Base-by-base conservation (phyloP, 1,140 invertebrate species). In the Lepeophtheirus salmonis region DNA sequence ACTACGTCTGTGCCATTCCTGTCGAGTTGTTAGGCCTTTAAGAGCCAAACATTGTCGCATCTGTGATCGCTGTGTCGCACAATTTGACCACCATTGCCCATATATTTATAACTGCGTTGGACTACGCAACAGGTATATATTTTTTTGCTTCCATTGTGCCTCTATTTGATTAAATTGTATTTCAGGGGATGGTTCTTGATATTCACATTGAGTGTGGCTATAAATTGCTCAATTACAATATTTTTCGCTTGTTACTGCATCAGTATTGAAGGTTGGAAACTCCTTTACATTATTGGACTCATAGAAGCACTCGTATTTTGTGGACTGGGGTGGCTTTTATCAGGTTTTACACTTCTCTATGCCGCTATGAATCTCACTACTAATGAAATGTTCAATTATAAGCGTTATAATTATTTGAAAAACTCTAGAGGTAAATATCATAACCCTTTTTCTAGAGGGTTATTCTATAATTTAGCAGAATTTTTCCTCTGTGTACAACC, bases 21-120 rank as follows among this genome's bases (percentile, higher is more conserved):
- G 89, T 69, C 78, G 85, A 52, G 89, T 85, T 67, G 77, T 92
- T 48, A 74, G 84, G 65, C 87, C 89, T 0, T 68, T 89, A 2
- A 75, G 88, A 64, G 86, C 88, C 0, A 92, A 92, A 71, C 89
- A 94, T 70, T 92, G 89, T 66, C 77, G 86, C 49, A 81, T 88
- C 50, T 94, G 89, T 70, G 89, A 90, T 67, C 78, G 89, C 63
- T 95, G 89, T 69, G 86, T 92, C 1, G 81, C 82, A 0, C 85
- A 89, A 68, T 92, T 92, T 66, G 89, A 95, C 68, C 89, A 95
- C 71, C 89, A 95, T 66, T 95, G 89, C 69, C 87, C 88, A 0
- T 94, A 90, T 67, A 89, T 95, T 64, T 87, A 90, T 69, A 92
- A 91, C 68, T 95, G 89, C 70, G 85, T 95, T 10, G 85, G 85